Evolutionary conservation across 64 coral and sea anemone species (phyloP).

Genomic region (Catalaphyllia jardinei): DNA sequence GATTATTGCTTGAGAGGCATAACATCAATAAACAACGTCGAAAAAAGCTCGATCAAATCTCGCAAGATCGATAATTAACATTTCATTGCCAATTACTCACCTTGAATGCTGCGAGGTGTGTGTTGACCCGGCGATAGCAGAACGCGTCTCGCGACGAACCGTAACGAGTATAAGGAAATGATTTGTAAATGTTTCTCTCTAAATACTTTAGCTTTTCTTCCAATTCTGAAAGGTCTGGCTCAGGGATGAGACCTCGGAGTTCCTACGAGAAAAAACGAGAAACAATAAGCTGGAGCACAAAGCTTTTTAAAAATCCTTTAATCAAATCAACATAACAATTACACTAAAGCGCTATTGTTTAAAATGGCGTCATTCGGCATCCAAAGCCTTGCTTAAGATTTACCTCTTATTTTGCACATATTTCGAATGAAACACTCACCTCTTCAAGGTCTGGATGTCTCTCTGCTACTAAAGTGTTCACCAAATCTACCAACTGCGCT

Average conservation of each 20-base stretch:
- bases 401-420: background rate
- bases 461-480: slow-evolving; percentile 50
- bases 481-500: slow-evolving; percentile 57
- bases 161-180: slow-evolving; percentile 68
- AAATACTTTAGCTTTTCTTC: slow-evolving; percentile 65
- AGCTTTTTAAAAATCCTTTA: background rate
- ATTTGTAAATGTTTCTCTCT: slow-evolving; percentile 80
- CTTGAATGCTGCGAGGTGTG: slow-evolving; percentile 75
- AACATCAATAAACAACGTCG: too few species aligned
- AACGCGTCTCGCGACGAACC: slow-evolving; percentile 70
- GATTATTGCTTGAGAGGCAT: too few species aligned
- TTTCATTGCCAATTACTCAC: background rate
- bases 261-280: slow-evolving; percentile 31
- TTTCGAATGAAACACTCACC: slow-evolving; percentile 27
- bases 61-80: background rate
- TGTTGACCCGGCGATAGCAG: slow-evolving; percentile 68
- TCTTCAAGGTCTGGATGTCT: slow-evolving; percentile 72
- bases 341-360: slow-evolving; percentile 9
- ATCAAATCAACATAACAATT: slow-evolving; percentile 5
- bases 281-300: background rate
- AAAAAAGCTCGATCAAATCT: background rate
- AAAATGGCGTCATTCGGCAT: background rate
- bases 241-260: slow-evolving; percentile 61
- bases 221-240: slow-evolving; percentile 71
- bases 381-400: background rate